These are phyloP conservation scores for Apistogramma diplotaenia DNA, from an alignment of 2,113 vertebrate genomes.

Conservation along the genomic window DNA sequence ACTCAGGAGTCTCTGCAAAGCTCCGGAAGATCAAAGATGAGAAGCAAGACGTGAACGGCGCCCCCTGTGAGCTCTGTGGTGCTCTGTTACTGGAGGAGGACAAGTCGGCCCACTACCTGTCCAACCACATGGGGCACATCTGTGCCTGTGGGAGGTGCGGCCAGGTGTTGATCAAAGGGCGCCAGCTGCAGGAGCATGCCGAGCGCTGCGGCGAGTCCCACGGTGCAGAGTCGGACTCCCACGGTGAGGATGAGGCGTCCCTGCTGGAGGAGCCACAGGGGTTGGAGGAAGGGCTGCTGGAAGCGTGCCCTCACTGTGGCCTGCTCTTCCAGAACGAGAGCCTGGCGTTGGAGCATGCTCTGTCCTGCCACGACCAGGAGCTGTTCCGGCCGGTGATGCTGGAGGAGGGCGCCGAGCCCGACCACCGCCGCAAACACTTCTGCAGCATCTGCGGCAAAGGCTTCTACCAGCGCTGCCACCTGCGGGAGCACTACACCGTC, in stretches of 20 bases:
- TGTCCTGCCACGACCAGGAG: conserved; percentile 90
- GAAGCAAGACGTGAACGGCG: conserved; percentile 42
- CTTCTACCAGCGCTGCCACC: conserved; percentile 98
- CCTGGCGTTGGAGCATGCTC: conserved; percentile 89
- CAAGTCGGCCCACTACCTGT: conserved; percentile 91
- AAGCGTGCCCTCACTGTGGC: conserved; percentile 89
- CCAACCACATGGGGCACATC: conserved; percentile 94
- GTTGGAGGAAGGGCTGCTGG: conserved; percentile 85
- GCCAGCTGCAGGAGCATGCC: conserved; percentile 94
- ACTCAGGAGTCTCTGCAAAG: conserved; percentile 45
- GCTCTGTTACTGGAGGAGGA: conserved; percentile 86
- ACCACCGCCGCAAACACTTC: conserved; percentile 95
- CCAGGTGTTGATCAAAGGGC: conserved; percentile 93
- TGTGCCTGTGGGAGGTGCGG: conserved; percentile 96
- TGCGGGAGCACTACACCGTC: conserved; percentile 97
- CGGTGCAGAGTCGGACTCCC: conserved; percentile 84
- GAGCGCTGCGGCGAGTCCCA: conserved; percentile 91
- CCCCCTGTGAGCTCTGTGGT: conserved; percentile 91
- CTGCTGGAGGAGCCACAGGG: conserved; percentile 80
- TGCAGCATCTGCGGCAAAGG: conserved; percentile 96
- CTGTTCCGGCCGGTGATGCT: conserved; percentile 83
- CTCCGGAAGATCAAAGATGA: conserved; percentile 70
- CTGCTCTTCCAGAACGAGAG: conserved; percentile 89
- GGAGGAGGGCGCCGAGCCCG: conserved; percentile 85
- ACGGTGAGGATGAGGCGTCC: conserved; percentile 82